These are phyloP conservation scores for Agrochola lota DNA, from an alignment of 2,888 invertebrate genomes.

Conservation along the genomic window DNA sequence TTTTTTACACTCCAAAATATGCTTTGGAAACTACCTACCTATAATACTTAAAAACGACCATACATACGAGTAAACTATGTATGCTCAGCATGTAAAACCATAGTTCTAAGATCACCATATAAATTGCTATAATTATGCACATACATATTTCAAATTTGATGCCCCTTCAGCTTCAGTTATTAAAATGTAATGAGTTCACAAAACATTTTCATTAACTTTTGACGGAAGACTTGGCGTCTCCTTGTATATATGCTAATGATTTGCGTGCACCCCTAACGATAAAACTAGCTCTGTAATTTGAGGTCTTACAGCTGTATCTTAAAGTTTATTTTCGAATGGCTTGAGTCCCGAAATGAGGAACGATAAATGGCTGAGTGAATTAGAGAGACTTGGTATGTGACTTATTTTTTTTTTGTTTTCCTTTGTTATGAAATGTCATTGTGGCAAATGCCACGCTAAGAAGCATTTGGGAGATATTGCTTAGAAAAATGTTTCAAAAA, in stretches of 20 bases:
- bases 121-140: constrained; percentile 32
- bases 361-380: constrained; percentile 55
- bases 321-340: constrained; percentile 50
- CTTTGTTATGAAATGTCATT: constrained; percentile 44
- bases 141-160: constrained; percentile 38
- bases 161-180: constrained; percentile 63
- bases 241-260: constrained; percentile 85
- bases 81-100: not conserved
- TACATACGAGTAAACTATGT: not conserved
- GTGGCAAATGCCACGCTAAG: constrained; percentile 7
- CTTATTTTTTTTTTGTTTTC: constrained; percentile 36
- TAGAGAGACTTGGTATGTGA: constrained; percentile 56
- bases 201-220: constrained; percentile 78
- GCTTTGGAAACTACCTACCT: not conserved
- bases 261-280: constrained; percentile 68
- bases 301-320: constrained; percentile 42
- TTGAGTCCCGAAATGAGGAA: constrained; percentile 45
- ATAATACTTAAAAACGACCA: too few species aligned
- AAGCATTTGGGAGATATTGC: not conserved
- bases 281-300: constrained; percentile 41
- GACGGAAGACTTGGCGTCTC: constrained; percentile 72
- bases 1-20: not conserved
- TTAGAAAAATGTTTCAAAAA: not conserved
- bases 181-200: constrained; percentile 72
- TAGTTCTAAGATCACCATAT: constrained; percentile 19